phyloP scores from a whole-genome alignment of 2,797 vertebrate genomes.

The Protosalanx chinensis region DNA sequence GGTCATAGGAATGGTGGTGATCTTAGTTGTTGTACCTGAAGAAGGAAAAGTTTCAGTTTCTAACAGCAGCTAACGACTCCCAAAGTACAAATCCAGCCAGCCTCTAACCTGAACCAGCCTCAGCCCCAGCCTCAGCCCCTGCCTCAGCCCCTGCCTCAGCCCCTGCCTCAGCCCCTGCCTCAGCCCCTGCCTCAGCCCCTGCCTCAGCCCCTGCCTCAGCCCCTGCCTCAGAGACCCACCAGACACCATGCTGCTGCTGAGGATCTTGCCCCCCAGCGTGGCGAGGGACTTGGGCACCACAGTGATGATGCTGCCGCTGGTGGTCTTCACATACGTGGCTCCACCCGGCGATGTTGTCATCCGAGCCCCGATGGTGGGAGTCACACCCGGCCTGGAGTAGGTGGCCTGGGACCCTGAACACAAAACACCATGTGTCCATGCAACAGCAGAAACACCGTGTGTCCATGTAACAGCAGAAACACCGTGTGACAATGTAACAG shows the following conservation, averaged over 20 bases:
- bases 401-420: constrained; percentile 85
- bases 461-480: background rate
- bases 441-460: background rate
- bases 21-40: constrained; percentile 92
- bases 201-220: too few species aligned
- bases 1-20: constrained; percentile 98
- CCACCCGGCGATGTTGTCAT: constrained; percentile 86
- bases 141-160: too few species aligned
- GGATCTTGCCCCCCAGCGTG: constrained; percentile 93
- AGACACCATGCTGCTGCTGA: constrained; percentile 96
- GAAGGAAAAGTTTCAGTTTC: too few species aligned
- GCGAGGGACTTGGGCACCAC: constrained; percentile 97
- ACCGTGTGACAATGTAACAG: too few species aligned
- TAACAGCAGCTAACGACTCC: too few species aligned
- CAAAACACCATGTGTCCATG: background rate
- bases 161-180: too few species aligned
- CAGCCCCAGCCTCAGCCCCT: too few species aligned
- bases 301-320: constrained; percentile 97
- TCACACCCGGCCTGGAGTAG: constrained; percentile 88
- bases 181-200: too few species aligned
- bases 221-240: constrained; percentile 70
- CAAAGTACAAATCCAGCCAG: too few species aligned
- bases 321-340: constrained; percentile 95
- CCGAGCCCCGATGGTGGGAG: constrained; percentile 81
- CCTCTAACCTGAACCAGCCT: too few species aligned